Conservation (phyloP, 2,888 invertebrate genomes). For the Apamea sordens region DNA sequence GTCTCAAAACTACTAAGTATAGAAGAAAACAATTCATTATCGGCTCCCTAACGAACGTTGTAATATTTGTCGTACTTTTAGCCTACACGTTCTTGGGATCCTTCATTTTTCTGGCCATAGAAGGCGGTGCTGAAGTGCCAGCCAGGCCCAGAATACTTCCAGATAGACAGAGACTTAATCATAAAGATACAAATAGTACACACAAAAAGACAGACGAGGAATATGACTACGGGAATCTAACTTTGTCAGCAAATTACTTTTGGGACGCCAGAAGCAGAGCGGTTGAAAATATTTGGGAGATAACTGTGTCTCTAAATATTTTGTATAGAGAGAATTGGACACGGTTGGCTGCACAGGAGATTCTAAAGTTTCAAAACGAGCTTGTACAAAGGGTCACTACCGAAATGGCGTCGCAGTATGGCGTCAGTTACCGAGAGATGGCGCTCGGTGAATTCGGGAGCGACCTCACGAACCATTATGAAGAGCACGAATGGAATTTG, state of each 20-base stretch:
- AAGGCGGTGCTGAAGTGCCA: conserved; percentile 92
- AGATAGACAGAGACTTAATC: conserved; percentile 86
- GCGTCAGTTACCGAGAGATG: conserved; percentile 89
- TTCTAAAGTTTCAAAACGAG: conserved; percentile 95
- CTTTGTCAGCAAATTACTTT: conserved; percentile 87
- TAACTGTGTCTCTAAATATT: conserved; percentile 96
- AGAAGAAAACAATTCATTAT: conserved; percentile 92
- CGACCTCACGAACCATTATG: conserved; percentile 85
- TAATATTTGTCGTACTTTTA: conserved; percentile 95
- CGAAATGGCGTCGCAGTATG: conserved; percentile 92
- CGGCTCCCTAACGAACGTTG: conserved; percentile 94
- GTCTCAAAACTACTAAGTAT: conserved; percentile 89
- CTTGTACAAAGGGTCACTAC: conserved; percentile 94
- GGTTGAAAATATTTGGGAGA: conserved; percentile 97
- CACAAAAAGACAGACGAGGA: conserved; percentile 85
- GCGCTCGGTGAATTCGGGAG: conserved; percentile 87
- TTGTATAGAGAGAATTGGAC: conserved; percentile 98
- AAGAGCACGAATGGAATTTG: conserved; percentile 96
- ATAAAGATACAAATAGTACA: conserved; percentile 87
- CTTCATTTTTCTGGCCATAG: conserved; percentile 96
- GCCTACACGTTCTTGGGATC: conserved; percentile 95
- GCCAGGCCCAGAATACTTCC: conserved; percentile 87
- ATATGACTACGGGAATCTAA: conserved; percentile 83
- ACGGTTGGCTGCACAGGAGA: conserved; percentile 93
- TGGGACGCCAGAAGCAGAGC: conserved; percentile 90